Base-by-base conservation (phyloP, 2,113 vertebrate genomes). In the Brachyistius frenatus region DNA sequence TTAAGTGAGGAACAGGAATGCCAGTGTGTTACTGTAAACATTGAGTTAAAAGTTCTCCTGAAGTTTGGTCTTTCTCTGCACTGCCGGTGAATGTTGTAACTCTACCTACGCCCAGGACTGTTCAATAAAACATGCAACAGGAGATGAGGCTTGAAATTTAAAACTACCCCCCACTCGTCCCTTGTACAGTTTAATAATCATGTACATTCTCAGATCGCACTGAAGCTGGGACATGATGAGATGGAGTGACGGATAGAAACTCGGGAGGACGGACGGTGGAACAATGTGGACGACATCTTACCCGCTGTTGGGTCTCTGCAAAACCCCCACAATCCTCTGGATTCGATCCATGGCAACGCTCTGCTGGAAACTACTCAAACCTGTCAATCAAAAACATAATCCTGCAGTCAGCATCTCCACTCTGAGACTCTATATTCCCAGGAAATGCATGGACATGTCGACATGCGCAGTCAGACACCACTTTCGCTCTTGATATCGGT, bases 261-360 rank as follows among this genome's bases (percentile, higher is more conserved):
- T 23, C 23, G 23, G 23, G 23, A 23, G 23, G 23, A 23, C 23
- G 23, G 23, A 23, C 3, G 41, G 10, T 13, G 50, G 61, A 55
- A 73, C 15, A 61, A 31, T 58, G 41, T 47, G 5, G 5, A 44
- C 44, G 33, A 32, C 33, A 13, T 78, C 96, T 94, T 92, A 98
- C 97, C 97, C 97, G 89, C 95, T 95, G 36, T 95, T 92, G 4
- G 97, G 97, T 74, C 96, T 96, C 90, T 96, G 97, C 77, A 99
- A 92, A 79, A 98, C 95, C 0, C 97, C 97, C 0, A 99, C 94
- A 11, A 99, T 98, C 47, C 97, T 94, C 91, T 97, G 97, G 76
- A 98, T 96, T 73, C 97, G 92, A 90, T 98, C 97, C 96, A 98
- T 97, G 55, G 97, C 97, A 66, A 98, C 96, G 0, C 96, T 98